These are phyloP conservation scores for Unio delphinus DNA, from an alignment of 2,888 invertebrate genomes.

Conservation along the genomic window DNA sequence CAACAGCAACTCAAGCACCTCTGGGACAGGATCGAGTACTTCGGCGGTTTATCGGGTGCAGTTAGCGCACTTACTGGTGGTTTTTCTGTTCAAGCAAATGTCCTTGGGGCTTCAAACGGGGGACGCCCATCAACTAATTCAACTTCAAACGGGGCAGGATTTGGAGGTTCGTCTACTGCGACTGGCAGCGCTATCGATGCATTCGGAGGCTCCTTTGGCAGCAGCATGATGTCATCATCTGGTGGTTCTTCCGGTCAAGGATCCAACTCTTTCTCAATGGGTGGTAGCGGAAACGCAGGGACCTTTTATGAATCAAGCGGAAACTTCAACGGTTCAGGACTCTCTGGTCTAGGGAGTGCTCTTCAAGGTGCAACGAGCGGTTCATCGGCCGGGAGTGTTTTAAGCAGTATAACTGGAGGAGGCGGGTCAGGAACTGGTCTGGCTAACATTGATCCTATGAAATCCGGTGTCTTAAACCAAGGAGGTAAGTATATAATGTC, in stretches of 20 bases:
- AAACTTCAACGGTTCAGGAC: background rate
- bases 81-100: background rate
- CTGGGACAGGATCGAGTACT: conserved; percentile 12
- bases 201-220: background rate
- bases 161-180: too few relatives aligned
- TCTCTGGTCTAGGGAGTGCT: background rate
- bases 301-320: conserved; percentile 2
- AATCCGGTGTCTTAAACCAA: conserved; percentile 22
- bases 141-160: too few relatives aligned
- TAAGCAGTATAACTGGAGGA: conserved; percentile 7
- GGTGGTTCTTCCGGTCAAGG: background rate
- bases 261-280: conserved; percentile 1
- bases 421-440: conserved; percentile 7
- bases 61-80: conserved; percentile 4
- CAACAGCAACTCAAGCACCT: conserved; percentile 1
- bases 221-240: background rate
- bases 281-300: background rate
- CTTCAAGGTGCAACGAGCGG: background rate
- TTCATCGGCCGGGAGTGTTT: conserved; percentile 3
- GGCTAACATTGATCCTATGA: conserved; percentile 20
- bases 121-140: too few relatives aligned
- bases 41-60: conserved; percentile 9
- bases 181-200: conserved; percentile 1
- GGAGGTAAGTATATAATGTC: conserved; percentile 11
- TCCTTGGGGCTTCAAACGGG: too few relatives aligned